A percentile compares a stretch with the other conserved stretches of the same genome.
phyloP scores from a whole-genome alignment of 2,888 invertebrate genomes.

The Argyresthia goedartella region DNA sequence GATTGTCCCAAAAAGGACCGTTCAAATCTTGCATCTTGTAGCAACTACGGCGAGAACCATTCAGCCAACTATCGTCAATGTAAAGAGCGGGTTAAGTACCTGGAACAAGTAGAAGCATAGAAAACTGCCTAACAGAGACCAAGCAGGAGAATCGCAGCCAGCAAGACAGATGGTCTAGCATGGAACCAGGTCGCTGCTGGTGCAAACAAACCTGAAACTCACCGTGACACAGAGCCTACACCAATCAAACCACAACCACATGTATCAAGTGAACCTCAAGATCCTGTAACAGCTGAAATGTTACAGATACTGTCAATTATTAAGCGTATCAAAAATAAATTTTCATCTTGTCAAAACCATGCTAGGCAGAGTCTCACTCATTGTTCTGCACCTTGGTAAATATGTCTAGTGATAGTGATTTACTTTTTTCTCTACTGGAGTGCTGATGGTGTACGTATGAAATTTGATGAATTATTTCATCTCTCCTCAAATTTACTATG shows the following conservation, averaged over 20 bases:
- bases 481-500: too few relatives aligned
- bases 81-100: neutral
- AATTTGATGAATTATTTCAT: too few relatives aligned
- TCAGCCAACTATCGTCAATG: neutral
- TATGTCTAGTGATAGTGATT: neutral
- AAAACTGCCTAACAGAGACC: neutral
- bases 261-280: neutral
- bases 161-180: neutral
- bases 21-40: neutral
- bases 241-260: too few relatives aligned
- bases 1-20: too few relatives aligned
- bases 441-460: neutral
- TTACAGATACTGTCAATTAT: neutral
- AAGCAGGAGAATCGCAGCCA: neutral
- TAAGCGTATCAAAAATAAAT: neutral
- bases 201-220: too few relatives aligned
- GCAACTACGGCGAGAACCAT: neutral
- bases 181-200: neutral
- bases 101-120: too few relatives aligned
- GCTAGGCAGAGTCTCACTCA: neutral
- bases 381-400: neutral
- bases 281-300: neutral
- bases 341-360: neutral
- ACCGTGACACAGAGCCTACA: too few relatives aligned
- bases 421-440: neutral